These are phyloP conservation scores for Fabriciana adippe DNA, from an alignment of 2,888 invertebrate genomes.

Conservation along the genomic window DNA sequence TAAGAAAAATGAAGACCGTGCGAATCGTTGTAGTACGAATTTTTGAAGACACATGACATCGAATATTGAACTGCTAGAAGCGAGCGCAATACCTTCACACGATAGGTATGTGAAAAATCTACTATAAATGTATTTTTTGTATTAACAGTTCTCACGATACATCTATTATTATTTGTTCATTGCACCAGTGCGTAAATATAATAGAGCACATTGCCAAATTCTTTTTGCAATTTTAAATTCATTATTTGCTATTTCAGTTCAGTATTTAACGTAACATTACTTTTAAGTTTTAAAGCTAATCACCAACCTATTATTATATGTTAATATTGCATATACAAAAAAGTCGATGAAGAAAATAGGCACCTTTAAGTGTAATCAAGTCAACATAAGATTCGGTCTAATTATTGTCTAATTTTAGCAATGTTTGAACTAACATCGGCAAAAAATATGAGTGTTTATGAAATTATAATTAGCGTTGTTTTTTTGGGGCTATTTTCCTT, in stretches of 20 bases:
- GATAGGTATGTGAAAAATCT: slow-evolving; percentile 32
- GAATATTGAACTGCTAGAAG: slow-evolving; percentile 27
- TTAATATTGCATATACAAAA: too few relatives aligned
- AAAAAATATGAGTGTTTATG: too few relatives aligned
- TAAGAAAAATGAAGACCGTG: slow-evolving; percentile 8
- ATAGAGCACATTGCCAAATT: slow-evolving; percentile 3
- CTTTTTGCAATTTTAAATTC: not conserved
- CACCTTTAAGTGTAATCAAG: too few relatives aligned
- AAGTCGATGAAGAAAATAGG: too few relatives aligned
- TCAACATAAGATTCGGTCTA: too few relatives aligned
- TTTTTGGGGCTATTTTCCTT: too few relatives aligned
- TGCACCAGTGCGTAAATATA: slow-evolving; percentile 7
- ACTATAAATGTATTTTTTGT: slow-evolving; percentile 26
- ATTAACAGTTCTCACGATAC: slow-evolving; percentile 16
- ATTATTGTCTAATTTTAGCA: too few relatives aligned
- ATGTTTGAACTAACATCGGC: too few relatives aligned
- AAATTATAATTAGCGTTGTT: too few relatives aligned
- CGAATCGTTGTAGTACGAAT: slow-evolving; percentile 28
- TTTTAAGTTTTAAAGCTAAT: too few relatives aligned
- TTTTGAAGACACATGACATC: slow-evolving; percentile 37
- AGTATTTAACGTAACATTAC: too few relatives aligned
- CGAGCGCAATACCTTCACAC: slow-evolving; percentile 39
- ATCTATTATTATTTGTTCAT: slow-evolving; percentile 10
- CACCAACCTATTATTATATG: too few relatives aligned
- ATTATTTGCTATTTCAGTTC: not conserved